Evolutionary conservation across 2,888 invertebrate genomes (phyloP).

Genomic region (Ormyrus rosae): DNA sequence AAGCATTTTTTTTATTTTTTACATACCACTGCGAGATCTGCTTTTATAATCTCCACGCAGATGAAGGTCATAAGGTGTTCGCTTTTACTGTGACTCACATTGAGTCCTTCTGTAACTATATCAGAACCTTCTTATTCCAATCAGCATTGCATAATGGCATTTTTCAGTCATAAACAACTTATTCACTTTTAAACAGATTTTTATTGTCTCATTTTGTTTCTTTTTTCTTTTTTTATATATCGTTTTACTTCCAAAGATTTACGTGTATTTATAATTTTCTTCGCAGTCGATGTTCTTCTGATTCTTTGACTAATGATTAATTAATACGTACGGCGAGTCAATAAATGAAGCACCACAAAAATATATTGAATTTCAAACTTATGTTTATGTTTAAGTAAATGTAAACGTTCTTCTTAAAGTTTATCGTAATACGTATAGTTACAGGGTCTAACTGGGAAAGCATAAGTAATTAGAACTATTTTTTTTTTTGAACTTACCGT

Average conservation of each 20-base stretch:
- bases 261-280: conserved; percentile 29
- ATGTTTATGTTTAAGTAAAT: background rate
- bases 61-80: conserved; percentile 21
- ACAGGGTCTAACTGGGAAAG: too few relatives aligned
- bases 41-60: conserved; percentile 36
- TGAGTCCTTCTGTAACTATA: conserved; percentile 59
- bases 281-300: conserved; percentile 23
- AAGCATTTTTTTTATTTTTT: conserved; percentile 55
- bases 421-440: too few relatives aligned
- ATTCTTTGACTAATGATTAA: conserved; percentile 25
- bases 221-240: conserved; percentile 32
- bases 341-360: conserved; percentile 1
- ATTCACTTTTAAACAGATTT: conserved; percentile 21
- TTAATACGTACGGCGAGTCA: background rate
- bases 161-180: conserved; percentile 39
- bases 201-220: conserved; percentile 34
- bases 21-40: conserved; percentile 34
- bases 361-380: conserved; percentile 11
- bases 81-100: conserved; percentile 64
- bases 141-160: conserved; percentile 44
- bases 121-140: conserved; percentile 36
- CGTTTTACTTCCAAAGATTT: conserved; percentile 52
- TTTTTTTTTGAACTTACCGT: background rate
- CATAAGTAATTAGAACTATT: too few relatives aligned
- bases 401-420: too few relatives aligned